phyloP scores from a whole-genome alignment of 2,888 invertebrate species.

The Allygus modestus region DNA sequence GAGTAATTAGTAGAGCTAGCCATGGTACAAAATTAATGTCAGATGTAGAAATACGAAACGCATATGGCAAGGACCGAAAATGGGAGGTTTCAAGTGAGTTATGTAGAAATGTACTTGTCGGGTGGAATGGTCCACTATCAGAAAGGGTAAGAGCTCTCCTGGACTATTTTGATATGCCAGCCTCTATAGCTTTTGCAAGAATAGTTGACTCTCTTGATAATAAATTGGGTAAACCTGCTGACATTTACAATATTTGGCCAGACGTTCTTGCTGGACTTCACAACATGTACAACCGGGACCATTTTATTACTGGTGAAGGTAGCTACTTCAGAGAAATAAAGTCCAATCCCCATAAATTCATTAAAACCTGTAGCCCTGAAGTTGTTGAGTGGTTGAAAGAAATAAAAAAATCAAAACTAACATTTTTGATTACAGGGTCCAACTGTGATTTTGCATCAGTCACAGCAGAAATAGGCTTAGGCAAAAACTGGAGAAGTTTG shows the following conservation, averaged over 20 bases:
- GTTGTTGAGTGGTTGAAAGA: constrained; percentile 79
- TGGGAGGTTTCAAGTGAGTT: constrained; percentile 79
- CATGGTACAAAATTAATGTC: constrained; percentile 82
- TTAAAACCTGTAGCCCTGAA: constrained; percentile 77
- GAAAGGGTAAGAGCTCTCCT: constrained; percentile 80
- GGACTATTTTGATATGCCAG: constrained; percentile 86
- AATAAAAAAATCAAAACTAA: constrained; percentile 77
- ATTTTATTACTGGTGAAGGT: constrained; percentile 78
- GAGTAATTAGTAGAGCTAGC: constrained; percentile 80
- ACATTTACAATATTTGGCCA: constrained; percentile 80
- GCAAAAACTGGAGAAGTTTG: constrained; percentile 80
- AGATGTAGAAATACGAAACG: constrained; percentile 76
- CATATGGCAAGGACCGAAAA: constrained; percentile 79
- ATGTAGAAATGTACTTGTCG: constrained; percentile 77
- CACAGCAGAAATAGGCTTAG: constrained; percentile 81
- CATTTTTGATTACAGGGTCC: constrained; percentile 86
- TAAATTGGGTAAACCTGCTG: constrained; percentile 72
- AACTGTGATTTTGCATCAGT: constrained; percentile 83
- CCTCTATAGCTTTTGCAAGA: constrained; percentile 81
- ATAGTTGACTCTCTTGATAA: constrained; percentile 82
- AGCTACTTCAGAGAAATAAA: constrained; percentile 81
- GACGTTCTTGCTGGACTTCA: constrained; percentile 81
- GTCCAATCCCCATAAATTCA: constrained; percentile 78
- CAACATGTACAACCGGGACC: constrained; percentile 79
- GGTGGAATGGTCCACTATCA: constrained; percentile 81